phyloP scores from a whole-genome alignment of 2,113 vertebrate genomes.

The Cariama cristata region DNA sequence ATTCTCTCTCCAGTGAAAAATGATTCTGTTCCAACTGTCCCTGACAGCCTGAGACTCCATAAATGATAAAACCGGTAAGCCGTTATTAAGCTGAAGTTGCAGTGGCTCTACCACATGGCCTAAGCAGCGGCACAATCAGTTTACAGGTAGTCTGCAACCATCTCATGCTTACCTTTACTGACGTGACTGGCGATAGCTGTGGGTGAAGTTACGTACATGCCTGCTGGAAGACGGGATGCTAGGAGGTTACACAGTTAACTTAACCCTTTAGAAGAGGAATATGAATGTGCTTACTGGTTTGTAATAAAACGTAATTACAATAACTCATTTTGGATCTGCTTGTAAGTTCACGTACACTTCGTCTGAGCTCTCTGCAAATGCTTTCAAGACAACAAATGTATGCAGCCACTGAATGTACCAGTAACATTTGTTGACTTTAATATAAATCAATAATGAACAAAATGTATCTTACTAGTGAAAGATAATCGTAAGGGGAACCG shows the following conservation, averaged over 20 bases:
- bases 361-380: conserved; percentile 46
- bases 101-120: background rate
- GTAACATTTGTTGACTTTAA: conserved; percentile 67
- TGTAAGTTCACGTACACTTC: conserved; percentile 24
- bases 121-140: background rate
- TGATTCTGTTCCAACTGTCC: background rate
- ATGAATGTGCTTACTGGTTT: conserved; percentile 20
- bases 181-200: background rate
- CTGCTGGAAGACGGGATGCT: background rate
- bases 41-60: background rate
- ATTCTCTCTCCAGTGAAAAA: background rate
- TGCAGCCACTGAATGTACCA: conserved; percentile 70
- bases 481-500: conserved; percentile 65
- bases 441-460: conserved; percentile 69
- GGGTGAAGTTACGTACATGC: background rate
- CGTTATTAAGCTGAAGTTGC: background rate
- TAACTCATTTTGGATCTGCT: conserved; percentile 34
- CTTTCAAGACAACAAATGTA: conserved; percentile 65
- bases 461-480: conserved; percentile 65
- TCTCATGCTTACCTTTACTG: background rate
- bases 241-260: conserved; percentile 21
- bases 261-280: background rate
- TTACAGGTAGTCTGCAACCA: background rate
- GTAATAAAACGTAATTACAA: conserved; percentile 44
- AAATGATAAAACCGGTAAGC: background rate